Percentiles rank a stretch among this genome's conserved stretches.
These are phyloP conservation scores for Dromococcyx pavoninus DNA, from an alignment of 2,797 vertebrate genomes.

Conservation along the genomic window DNA sequence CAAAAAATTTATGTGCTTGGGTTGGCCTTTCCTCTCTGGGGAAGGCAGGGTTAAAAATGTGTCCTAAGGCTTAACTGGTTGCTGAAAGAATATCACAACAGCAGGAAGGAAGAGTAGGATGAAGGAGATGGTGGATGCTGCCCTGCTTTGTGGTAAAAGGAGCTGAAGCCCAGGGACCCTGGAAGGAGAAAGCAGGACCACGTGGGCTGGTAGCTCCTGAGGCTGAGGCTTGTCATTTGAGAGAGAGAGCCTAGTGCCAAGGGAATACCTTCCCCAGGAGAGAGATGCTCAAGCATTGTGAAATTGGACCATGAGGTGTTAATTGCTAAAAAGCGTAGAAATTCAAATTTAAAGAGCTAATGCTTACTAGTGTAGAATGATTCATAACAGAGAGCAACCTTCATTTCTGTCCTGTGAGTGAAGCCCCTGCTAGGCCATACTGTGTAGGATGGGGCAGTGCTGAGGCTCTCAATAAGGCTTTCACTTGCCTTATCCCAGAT, in stretches of 20 bases:
- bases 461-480: not conserved
- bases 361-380: not conserved
- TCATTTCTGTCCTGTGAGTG: not conserved
- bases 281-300: not conserved
- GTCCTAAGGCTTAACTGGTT: conserved; percentile 6
- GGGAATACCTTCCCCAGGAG: not conserved
- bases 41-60: not conserved
- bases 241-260: not conserved
- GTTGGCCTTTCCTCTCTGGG: not conserved
- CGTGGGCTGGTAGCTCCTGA: not conserved
- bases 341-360: not conserved
- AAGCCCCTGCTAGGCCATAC: not conserved
- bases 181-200: not conserved
- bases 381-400: not conserved
- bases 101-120: not conserved
- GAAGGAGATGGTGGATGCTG: not conserved
- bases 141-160: not conserved
- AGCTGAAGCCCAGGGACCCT: not conserved
- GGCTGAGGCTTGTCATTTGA: not conserved
- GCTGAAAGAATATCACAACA: not conserved
- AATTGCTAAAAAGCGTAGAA: conserved; percentile 12
- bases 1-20: not conserved
- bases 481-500: not conserved
- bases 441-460: not conserved
- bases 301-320: not conserved